Evolutionary conservation across 2,113 vertebrate genomes (phyloP).

Genomic region (Nipponia nippon): DNA sequence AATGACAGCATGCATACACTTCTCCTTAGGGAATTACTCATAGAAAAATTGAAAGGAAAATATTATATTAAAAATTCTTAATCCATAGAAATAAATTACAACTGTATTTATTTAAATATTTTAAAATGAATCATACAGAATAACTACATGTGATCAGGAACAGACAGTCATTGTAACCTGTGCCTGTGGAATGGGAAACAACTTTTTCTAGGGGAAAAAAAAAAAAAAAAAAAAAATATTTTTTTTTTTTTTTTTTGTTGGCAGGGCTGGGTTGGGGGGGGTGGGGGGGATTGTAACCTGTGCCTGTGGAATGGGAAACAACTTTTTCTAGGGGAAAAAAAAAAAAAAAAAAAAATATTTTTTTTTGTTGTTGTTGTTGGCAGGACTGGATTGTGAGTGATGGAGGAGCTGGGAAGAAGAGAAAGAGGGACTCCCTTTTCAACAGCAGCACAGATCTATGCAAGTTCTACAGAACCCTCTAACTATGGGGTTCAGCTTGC

Average conservation of each 20-base stretch:
- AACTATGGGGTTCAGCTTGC: not conserved
- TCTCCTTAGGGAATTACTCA: not conserved
- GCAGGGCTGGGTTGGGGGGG: not conserved
- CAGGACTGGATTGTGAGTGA: not conserved
- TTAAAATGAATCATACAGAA: not conserved
- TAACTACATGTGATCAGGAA: not conserved
- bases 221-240: not conserved
- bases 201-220: not conserved
- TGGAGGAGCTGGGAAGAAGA: not conserved
- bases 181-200: not conserved
- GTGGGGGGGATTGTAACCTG: not conserved
- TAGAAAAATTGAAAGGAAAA: not conserved
- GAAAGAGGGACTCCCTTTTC: not conserved
- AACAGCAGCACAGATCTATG: not conserved
- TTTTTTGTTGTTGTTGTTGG: not conserved
- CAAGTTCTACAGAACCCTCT: not conserved
- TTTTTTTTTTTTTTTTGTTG: not conserved
- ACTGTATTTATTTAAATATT: not conserved
- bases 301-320: not conserved
- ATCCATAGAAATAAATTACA: not conserved
- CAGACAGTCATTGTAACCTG: not conserved
- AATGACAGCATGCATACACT: not conserved
- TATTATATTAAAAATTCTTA: not conserved
- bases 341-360: not conserved
- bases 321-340: not conserved